These are phyloP conservation scores for Drosophila grimshawi DNA, from an alignment of 1,140 invertebrate species.

Conservation along the genomic window DNA sequence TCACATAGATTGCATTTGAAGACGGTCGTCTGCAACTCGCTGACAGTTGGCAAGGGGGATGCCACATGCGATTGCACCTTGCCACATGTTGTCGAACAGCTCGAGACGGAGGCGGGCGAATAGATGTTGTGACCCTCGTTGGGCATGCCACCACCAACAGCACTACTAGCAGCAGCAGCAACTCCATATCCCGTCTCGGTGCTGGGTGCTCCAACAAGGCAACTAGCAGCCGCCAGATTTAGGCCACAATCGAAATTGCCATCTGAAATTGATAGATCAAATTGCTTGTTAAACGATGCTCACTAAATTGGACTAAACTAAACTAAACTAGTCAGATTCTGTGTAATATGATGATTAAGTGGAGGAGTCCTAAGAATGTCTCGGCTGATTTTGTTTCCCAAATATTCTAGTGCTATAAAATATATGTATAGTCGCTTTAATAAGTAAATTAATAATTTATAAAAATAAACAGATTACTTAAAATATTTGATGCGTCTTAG, in stretches of 20 bases:
- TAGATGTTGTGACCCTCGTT: conserved; percentile 7
- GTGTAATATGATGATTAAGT: no score
- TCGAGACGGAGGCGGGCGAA: conserved; percentile 58
- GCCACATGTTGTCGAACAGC: conserved; percentile 49
- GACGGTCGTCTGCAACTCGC: conserved; percentile 50
- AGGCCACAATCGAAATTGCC: conserved; percentile 27
- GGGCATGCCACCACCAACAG: background rate
- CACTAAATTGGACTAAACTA: no score
- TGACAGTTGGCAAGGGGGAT: conserved; percentile 22
- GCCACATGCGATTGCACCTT: conserved; percentile 24
- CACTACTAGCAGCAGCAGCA: no score
- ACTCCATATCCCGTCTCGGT: conserved; percentile 25
- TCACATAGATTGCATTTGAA: conserved; percentile 82
- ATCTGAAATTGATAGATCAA: conserved; percentile 43
- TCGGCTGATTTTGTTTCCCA: no score
- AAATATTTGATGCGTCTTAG: no score
- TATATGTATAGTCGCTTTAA: no score
- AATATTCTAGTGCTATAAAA: no score
- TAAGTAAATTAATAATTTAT: no score
- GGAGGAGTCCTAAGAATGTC: no score
- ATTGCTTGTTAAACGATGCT: background rate
- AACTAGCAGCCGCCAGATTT: conserved; percentile 27
- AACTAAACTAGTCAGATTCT: no score
- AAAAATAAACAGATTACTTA: no score
- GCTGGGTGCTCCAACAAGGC: background rate